Evolutionary conservation across 1,140 invertebrate species (phyloP).

Genomic region (Trissolcus basalis): DNA sequence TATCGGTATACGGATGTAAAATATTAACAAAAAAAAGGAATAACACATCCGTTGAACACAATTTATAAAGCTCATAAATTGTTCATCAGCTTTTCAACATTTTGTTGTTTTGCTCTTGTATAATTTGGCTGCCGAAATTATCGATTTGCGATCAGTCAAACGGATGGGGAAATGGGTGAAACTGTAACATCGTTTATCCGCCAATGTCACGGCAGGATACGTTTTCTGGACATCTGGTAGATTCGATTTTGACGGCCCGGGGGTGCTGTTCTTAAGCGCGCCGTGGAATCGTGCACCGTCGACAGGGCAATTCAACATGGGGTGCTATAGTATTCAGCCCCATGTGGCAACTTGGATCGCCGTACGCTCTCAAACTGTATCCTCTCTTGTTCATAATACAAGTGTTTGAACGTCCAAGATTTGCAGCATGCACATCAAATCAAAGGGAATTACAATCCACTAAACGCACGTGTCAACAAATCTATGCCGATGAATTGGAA

Average conservation of each 20-base stretch:
- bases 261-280: slow-evolving; percentile 51
- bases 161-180: slow-evolving; percentile 36
- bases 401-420: slow-evolving; percentile 45
- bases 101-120: too few species aligned
- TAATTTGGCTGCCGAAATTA: too few species aligned
- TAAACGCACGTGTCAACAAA: slow-evolving; percentile 52
- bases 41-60: too few species aligned
- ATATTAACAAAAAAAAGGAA: too few species aligned
- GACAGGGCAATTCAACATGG: slow-evolving; percentile 37
- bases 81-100: too few species aligned
- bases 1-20: too few species aligned
- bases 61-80: too few species aligned
- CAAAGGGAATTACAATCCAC: slow-evolving; percentile 54
- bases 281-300: slow-evolving; percentile 28
- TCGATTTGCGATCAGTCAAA: slow-evolving; percentile 18
- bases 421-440: slow-evolving; percentile 22
- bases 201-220: slow-evolving; percentile 63
- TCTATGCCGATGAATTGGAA: slow-evolving; percentile 57
- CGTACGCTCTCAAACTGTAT: slow-evolving; percentile 5
- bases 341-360: slow-evolving; percentile 41
- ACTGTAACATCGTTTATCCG: slow-evolving; percentile 46
- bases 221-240: slow-evolving; percentile 74
- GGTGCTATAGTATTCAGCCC: slow-evolving; percentile 26
- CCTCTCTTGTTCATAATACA: slow-evolving; percentile 36
- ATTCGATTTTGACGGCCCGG: slow-evolving; percentile 75